These are phyloP conservation scores for Drosophila dunni DNA, from an alignment of 1,140 invertebrate species.

Conservation along the genomic window DNA sequence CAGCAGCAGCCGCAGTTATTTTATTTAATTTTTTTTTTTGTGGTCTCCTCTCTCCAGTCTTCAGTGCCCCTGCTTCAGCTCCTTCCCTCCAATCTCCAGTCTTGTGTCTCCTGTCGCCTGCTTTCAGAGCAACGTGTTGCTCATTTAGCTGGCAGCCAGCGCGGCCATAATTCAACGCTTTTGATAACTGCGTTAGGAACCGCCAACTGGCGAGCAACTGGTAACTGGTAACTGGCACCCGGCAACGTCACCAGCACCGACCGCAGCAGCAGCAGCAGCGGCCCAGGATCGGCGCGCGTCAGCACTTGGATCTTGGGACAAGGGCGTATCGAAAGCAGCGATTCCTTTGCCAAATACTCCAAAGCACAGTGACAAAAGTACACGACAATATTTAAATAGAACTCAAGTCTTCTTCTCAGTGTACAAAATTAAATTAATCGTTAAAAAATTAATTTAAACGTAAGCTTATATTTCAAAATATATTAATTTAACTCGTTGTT, in stretches of 20 bases:
- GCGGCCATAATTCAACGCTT: slow-evolving; percentile 79
- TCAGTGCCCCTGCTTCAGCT: neutral
- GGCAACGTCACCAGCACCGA: slow-evolving; percentile 3
- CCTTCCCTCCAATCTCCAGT: neutral
- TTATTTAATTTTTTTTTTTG: neutral
- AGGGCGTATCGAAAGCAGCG: slow-evolving; percentile 30
- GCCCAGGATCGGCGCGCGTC: slow-evolving; percentile 70
- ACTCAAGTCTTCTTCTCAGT: too few species aligned
- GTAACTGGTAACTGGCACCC: slow-evolving; percentile 9
- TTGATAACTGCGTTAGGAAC: slow-evolving; percentile 79
- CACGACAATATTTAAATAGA: neutral
- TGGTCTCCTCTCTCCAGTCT: slow-evolving; percentile 7
- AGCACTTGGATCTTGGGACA: slow-evolving; percentile 54
- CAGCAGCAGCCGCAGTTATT: slow-evolving; percentile 12
- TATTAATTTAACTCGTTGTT: too few species aligned
- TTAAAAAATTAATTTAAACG: too few species aligned
- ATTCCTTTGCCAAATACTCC: neutral
- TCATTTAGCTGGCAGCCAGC: slow-evolving; percentile 77
- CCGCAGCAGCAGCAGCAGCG: slow-evolving; percentile 1
- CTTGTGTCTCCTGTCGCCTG: slow-evolving; percentile 11
- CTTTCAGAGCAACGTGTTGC: slow-evolving; percentile 63
- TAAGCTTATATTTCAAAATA: too few species aligned
- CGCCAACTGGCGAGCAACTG: slow-evolving; percentile 5
- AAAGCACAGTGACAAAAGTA: slow-evolving; percentile 21
- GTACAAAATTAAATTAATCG: too few species aligned